Percentiles rank a stretch among this genome's conserved stretches.
These are phyloP conservation scores for Sitta europaea DNA, from an alignment of 2,113 vertebrate genomes.

Conservation along the genomic window DNA sequence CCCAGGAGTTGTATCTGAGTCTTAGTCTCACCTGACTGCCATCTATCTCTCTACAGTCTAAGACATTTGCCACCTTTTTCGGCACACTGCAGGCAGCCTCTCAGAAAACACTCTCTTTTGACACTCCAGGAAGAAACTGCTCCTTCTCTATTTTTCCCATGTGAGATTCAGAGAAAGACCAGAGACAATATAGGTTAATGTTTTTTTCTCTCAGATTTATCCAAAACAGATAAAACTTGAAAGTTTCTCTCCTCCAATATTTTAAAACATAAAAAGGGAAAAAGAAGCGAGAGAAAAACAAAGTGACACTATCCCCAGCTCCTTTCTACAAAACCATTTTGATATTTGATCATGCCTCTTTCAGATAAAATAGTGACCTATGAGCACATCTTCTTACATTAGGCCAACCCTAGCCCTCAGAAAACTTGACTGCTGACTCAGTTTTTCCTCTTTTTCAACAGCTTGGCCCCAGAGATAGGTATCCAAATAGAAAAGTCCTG, in stretches of 20 bases:
- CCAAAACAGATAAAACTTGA: neutral
- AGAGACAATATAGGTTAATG: neutral
- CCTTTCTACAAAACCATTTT: neutral
- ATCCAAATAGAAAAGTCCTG: neutral
- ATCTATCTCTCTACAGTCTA: neutral
- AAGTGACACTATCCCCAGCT: neutral
- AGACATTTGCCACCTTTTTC: neutral
- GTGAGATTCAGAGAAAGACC: neutral
- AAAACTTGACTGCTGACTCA: neutral
- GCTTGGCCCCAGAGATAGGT: neutral
- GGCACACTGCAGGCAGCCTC: neutral
- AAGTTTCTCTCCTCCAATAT: neutral
- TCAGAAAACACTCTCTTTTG: neutral
- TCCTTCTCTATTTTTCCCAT: neutral
- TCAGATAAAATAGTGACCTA: neutral
- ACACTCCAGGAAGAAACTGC: neutral
- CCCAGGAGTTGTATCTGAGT: neutral
- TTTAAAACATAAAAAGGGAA: neutral
- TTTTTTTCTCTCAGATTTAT: neutral
- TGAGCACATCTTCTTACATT: neutral
- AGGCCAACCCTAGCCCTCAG: neutral
- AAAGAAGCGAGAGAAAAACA: neutral
- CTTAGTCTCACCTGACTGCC: slow-evolving; percentile 17
- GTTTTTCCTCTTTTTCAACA: neutral
- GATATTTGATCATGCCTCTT: neutral